Base-by-base conservation (phyloP, 2,888 invertebrate species). In the Tholera decimalis region DNA sequence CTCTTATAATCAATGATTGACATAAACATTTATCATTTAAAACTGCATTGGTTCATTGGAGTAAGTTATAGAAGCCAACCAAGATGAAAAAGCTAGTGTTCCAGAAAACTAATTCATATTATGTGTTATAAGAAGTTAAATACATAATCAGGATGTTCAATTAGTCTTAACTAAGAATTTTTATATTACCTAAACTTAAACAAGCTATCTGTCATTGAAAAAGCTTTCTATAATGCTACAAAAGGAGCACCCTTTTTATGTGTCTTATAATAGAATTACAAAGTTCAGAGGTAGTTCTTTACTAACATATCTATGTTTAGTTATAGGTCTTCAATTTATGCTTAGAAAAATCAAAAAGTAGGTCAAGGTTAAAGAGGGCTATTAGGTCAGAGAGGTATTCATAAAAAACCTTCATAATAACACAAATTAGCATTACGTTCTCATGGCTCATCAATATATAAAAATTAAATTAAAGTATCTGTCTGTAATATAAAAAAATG, bases 221-320 rank as follows among this genome's bases (percentile, higher is more conserved):
- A 9, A 51, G 9, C 22, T 18, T 33, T 37, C 37, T 24, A 13
- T 11, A 11, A 15, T 15, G 6, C 13, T 30, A 43, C 18, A 30
- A 24, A 44, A 35, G 28, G 15, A 43, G 22, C 28, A 49, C 43
- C 64, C 47, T 43, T 13, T 49, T 18, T 20, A 35, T 13, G 5
- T 18, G 50, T n/a, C 54, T 65, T 37, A 20, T 47, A 47, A 65
- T 65, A 68, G 30, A 68, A 37, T 15, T 7, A 53, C 15, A 68
- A 73, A 73, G 53, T 28, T 65, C 53, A 44, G 11, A 47, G 49
- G 24, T 22, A 43, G 9, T 20, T 28, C 13, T 44, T n/a, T 30
- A 47, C 37, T n/a, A 69, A n/a, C 7, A 35, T 35, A 46, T 11
- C 5, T 49, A 35, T 33, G 13, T 24, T 11, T 15, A 26, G 22